Evolutionary conservation across 2,797 vertebrate genomes (phyloP).

Genomic region (Tragopan temminckii): DNA sequence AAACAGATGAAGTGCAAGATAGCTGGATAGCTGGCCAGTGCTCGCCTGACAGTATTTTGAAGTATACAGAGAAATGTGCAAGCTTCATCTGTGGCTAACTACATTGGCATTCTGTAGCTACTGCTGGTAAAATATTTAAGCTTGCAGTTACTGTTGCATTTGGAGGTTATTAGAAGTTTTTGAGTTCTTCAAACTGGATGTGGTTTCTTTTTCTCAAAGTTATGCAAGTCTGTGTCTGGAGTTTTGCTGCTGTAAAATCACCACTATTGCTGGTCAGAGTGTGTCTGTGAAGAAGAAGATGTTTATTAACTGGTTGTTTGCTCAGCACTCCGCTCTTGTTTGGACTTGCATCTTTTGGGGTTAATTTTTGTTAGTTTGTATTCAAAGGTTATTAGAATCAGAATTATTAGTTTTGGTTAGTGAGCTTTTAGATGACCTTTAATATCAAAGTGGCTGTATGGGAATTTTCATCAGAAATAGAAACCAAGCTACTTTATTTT

Average conservation of each 20-base stretch:
- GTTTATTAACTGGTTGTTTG: neutral
- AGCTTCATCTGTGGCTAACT: neutral
- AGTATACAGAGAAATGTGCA: neutral
- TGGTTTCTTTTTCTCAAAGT: conserved; percentile 7
- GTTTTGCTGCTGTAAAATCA: neutral
- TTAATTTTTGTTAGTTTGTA: neutral
- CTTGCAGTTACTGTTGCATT: neutral
- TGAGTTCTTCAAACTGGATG: neutral
- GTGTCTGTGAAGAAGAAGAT: neutral
- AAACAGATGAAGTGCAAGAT: neutral
- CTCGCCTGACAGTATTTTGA: neutral
- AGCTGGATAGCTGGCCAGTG: neutral
- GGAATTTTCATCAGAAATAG: neutral
- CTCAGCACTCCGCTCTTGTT: neutral
- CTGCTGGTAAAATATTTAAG: neutral
- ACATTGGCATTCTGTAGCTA: rapidly evolving
- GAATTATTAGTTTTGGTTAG: neutral
- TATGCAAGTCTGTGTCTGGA: neutral
- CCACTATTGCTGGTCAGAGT: neutral
- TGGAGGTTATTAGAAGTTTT: neutral
- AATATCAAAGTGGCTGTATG: neutral
- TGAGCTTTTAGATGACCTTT: neutral
- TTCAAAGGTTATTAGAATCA: neutral
- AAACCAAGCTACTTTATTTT: neutral
- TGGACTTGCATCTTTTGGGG: neutral